Percentiles rank a stretch among this genome's conserved stretches.
These are phyloP conservation scores for Gasteruption jaculator DNA, from an alignment of 2,888 invertebrate species.

Conservation along the genomic window DNA sequence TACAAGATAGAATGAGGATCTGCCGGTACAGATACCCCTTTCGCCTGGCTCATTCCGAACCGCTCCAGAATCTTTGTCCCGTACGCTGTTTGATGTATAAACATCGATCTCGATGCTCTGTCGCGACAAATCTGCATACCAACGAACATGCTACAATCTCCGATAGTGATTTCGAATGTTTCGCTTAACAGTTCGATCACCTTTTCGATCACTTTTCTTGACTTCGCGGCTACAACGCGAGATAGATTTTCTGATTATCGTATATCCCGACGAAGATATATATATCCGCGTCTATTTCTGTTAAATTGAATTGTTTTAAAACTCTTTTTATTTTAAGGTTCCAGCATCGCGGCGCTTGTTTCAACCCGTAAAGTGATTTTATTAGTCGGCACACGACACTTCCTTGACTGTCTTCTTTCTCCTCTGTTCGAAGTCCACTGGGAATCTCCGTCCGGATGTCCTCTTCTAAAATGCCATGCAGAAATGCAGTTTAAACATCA, in stretches of 20 bases:
- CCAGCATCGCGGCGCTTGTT: not conserved
- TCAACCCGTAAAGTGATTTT: too few relatives aligned
- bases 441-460: conserved; percentile 16
- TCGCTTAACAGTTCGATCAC: conserved; percentile 3
- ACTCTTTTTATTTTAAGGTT: not conserved
- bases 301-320: too few relatives aligned
- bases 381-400: too few relatives aligned
- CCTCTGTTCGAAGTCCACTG: too few relatives aligned
- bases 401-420: not conserved
- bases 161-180: conserved; percentile 4
- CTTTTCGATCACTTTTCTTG: conserved; percentile 3
- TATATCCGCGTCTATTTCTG: too few relatives aligned
- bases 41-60: conserved; percentile 5
- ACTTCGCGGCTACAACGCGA: conserved; percentile 6
- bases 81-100: conserved; percentile 9
- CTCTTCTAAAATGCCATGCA: too few relatives aligned
- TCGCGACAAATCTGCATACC: conserved; percentile 5
- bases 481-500: too few relatives aligned
- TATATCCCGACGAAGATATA: not conserved
- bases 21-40: conserved; percentile 1
- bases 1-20: conserved; percentile 1
- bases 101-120: not conserved
- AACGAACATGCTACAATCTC: conserved; percentile 2
- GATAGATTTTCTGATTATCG: not conserved
- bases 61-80: not conserved